Percentiles rank a stretch among this genome's conserved stretches.
Evolutionary conservation across 2,888 invertebrate species (phyloP).

Genomic region (Leuctra nigra): DNA sequence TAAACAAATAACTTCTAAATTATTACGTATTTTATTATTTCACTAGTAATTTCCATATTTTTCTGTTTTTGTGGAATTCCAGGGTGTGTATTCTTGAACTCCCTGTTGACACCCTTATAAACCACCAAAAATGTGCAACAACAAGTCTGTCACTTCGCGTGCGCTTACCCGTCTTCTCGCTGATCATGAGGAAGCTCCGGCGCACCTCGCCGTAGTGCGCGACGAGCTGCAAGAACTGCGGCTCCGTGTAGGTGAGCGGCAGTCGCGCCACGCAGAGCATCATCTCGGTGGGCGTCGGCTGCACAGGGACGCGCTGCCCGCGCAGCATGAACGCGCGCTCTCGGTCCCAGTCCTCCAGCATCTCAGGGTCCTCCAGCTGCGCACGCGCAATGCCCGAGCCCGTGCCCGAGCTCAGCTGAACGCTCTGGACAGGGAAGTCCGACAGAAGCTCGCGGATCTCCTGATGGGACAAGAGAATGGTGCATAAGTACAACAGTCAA

Average conservation of each 20-base stretch:
- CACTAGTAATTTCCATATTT: no score
- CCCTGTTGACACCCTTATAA: no score
- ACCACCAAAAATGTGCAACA: no score
- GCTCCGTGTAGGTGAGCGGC: constrained; percentile 41
- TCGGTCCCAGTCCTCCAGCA: constrained; percentile 41
- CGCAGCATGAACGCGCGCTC: constrained; percentile 36
- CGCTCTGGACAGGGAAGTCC: constrained; percentile 37
- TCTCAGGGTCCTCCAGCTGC: constrained; percentile 37
- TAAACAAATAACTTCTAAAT: no score
- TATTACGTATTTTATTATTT: no score
- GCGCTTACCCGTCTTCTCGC: constrained; percentile 40
- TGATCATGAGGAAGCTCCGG: constrained; percentile 45
- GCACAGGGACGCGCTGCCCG: constrained; percentile 40
- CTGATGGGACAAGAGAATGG: constrained; percentile 29
- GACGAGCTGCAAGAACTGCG: constrained; percentile 42
- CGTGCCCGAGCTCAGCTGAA: constrained; percentile 34
- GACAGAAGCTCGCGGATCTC: constrained; percentile 37
- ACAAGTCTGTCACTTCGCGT: no score
- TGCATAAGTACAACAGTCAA: background rate
- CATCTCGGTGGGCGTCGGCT: constrained; percentile 41
- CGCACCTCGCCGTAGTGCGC: constrained; percentile 41
- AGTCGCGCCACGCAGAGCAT: constrained; percentile 46
- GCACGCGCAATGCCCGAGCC: constrained; percentile 37
- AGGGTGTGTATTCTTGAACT: no score
- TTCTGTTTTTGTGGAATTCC: no score